Conservation (phyloP, 2,888 invertebrate genomes). For the Eurois occulta region DNA sequence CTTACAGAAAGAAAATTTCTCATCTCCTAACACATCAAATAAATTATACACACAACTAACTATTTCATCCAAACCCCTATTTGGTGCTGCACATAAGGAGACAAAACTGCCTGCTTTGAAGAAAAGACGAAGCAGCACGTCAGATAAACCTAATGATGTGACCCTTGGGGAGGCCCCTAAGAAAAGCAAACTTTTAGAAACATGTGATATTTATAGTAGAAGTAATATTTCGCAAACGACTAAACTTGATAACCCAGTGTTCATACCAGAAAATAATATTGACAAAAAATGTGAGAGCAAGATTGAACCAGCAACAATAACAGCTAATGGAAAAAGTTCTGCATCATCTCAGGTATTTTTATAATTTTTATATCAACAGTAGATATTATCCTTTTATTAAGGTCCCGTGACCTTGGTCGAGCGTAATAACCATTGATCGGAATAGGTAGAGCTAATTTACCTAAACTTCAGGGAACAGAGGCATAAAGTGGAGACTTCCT, state of each 20-base stretch:
- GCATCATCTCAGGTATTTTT: conserved; percentile 76
- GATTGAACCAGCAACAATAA: conserved; percentile 74
- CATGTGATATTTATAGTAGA: conserved; percentile 84
- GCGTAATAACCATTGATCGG: too few species aligned
- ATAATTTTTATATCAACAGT: not conserved
- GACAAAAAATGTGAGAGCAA: conserved; percentile 84
- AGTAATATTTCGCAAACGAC: conserved; percentile 78
- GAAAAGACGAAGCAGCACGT: conserved; percentile 87
- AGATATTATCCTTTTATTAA: not conserved
- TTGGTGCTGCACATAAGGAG: conserved; percentile 81
- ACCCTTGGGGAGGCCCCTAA: conserved; percentile 81
- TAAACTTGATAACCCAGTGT: conserved; percentile 78
- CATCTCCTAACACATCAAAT: conserved; percentile 84
- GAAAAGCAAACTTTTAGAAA: conserved; percentile 82
- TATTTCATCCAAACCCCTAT: conserved; percentile 84
- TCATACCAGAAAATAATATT: conserved; percentile 79
- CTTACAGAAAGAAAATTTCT: conserved; percentile 85
- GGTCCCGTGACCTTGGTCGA: not conserved
- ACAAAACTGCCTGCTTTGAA: conserved; percentile 84
- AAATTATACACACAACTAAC: conserved; percentile 87
- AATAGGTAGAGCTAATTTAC: too few species aligned
- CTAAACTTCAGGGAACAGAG: too few species aligned
- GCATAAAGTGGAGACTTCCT: too few species aligned
- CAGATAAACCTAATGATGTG: conserved; percentile 86
- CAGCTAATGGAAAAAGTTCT: conserved; percentile 84